Percentiles rank a stretch among this genome's conserved stretches.
Conservation (phyloP, 2,797 vertebrate species). For the Arctocebus calabarensis region DNA sequence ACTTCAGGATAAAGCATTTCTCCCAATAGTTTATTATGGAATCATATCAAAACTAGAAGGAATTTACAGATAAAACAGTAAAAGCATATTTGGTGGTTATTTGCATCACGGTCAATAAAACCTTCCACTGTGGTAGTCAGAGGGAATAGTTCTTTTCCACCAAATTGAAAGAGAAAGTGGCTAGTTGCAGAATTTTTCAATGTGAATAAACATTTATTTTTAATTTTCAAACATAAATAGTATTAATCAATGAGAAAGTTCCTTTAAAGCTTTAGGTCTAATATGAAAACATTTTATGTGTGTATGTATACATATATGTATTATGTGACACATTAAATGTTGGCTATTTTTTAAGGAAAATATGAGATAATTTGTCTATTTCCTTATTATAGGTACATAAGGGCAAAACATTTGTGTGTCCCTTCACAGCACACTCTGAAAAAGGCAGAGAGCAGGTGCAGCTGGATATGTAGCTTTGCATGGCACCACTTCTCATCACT, state of each 20-base stretch:
- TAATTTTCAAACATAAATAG: neutral
- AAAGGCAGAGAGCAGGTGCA: neutral
- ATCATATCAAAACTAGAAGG: neutral
- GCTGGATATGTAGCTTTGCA: neutral
- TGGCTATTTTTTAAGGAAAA: neutral
- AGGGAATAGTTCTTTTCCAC: neutral
- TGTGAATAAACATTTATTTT: neutral
- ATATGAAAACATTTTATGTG: neutral
- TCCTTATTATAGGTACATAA: neutral
- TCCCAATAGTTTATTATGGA: neutral
- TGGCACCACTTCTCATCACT: neutral
- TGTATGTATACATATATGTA: neutral
- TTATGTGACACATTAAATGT: neutral
- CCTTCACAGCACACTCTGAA: neutral
- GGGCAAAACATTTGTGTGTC: neutral
- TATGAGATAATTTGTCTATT: neutral
- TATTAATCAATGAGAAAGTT: neutral
- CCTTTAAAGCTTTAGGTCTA: neutral
- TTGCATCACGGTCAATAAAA: neutral
- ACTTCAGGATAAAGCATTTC: slow-evolving; percentile 1
- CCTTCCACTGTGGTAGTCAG: neutral
- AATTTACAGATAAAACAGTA: neutral
- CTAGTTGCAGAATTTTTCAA: neutral
- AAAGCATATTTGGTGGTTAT: neutral
- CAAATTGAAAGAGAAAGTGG: neutral